Conservation (phyloP, 2,113 vertebrate genomes). For the Sorex fumeus region DNA sequence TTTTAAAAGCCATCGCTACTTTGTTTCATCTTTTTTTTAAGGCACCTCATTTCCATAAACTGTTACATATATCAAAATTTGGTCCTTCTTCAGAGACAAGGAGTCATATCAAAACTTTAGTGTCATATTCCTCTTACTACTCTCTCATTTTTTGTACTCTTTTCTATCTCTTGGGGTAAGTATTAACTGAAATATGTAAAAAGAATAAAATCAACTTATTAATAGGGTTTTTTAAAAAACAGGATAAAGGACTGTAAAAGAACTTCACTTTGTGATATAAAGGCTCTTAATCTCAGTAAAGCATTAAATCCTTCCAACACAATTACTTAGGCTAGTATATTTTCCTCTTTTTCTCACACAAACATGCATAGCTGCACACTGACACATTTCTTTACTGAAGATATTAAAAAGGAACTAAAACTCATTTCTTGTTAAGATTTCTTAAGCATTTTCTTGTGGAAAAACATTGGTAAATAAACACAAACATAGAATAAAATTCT, state of each 20-base stretch:
- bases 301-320: not conserved
- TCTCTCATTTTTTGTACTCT: slow-evolving; percentile 73
- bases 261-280: not conserved
- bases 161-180: slow-evolving; percentile 32
- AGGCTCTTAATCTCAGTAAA: not conserved
- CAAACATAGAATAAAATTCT: slow-evolving; percentile 8
- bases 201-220: slow-evolving; percentile 40
- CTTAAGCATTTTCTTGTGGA: not conserved
- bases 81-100: slow-evolving; percentile 70
- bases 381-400: not conserved
- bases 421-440: not conserved
- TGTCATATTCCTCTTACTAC: slow-evolving; percentile 54
- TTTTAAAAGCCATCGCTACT: slow-evolving; percentile 78
- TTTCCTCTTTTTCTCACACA: no score
- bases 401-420: slow-evolving; percentile 42
- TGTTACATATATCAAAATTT: slow-evolving; percentile 81
- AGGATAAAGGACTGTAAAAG: not conserved
- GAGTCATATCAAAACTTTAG: slow-evolving; percentile 68
- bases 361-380: no score
- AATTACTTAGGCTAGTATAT: not conserved
- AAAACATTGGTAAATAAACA: not conserved
- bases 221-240: not conserved
- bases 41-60: slow-evolving; percentile 73
- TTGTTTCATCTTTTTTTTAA: slow-evolving; percentile 80
- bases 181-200: slow-evolving; percentile 17